phyloP scores from a whole-genome alignment of 2,797 vertebrate species.

The Cynodonichthys magdalenae region DNA sequence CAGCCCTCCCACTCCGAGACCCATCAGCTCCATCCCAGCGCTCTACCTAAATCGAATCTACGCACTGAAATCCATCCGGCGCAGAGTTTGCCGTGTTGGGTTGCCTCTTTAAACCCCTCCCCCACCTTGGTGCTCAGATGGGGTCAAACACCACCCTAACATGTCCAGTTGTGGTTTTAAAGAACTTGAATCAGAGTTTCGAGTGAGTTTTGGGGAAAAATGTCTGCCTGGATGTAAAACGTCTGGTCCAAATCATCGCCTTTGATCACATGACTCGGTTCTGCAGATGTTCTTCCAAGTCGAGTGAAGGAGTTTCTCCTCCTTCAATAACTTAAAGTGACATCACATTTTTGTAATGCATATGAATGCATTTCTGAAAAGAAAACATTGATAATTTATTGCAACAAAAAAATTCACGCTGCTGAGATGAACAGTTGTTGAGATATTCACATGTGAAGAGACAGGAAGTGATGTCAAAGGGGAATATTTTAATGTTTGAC shows the following conservation, averaged over 20 bases:
- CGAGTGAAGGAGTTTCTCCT: slow-evolving; percentile 32
- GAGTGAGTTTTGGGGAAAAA: too few species aligned
- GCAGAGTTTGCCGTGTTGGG: slow-evolving; percentile 41
- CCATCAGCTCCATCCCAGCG: slow-evolving; percentile 48
- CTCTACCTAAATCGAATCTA: slow-evolving; percentile 69
- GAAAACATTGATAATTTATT: too few species aligned
- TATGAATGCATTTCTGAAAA: too few species aligned
- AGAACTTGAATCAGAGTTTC: neutral
- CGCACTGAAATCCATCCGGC: slow-evolving; percentile 55
- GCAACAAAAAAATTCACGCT: too few species aligned
- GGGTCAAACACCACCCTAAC: slow-evolving; percentile 3
- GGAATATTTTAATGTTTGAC: too few species aligned
- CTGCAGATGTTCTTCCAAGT: neutral
- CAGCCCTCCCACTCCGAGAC: slow-evolving; percentile 42
- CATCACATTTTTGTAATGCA: too few species aligned
- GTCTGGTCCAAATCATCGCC: neutral
- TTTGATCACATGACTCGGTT: neutral
- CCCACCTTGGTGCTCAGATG: slow-evolving; percentile 2
- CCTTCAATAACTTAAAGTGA: slow-evolving; percentile 52
- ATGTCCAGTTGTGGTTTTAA: slow-evolving; percentile 3
- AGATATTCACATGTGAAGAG: too few species aligned
- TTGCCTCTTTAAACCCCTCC: slow-evolving; percentile 42
- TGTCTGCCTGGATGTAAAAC: neutral
- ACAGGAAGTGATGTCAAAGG: too few species aligned
- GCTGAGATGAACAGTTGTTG: too few species aligned